Evolutionary conservation across 2,888 invertebrate species (phyloP).

Genomic region (Sarcophaga rosellei): DNA sequence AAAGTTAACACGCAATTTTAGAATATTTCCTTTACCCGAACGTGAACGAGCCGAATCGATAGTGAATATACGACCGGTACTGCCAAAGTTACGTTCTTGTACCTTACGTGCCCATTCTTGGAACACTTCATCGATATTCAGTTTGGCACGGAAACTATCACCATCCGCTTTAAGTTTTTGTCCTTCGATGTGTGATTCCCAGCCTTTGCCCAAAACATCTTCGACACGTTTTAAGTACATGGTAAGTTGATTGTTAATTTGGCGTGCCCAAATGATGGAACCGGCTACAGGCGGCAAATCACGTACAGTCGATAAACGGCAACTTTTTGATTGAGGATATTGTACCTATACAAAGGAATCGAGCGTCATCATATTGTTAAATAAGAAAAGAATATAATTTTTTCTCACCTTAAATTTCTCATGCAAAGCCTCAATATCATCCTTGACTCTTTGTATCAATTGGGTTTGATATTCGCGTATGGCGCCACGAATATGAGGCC

Average conservation of each 20-base stretch:
- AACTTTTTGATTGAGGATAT: constrained; percentile 97
- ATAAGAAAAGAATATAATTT: background rate
- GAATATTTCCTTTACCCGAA: constrained; percentile 90
- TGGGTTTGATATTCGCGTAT: constrained; percentile 99
- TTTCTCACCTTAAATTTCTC: constrained; percentile 95
- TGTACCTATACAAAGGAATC: constrained; percentile 86
- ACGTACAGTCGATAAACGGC: constrained; percentile 93
- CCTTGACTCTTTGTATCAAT: constrained; percentile 98
- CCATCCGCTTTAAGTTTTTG: constrained; percentile 98
- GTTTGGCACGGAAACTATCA: constrained; percentile 97
- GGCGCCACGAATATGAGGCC: constrained; percentile 99
- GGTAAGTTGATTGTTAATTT: constrained; percentile 98
- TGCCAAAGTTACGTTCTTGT: constrained; percentile 96
- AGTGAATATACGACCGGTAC: constrained; percentile 96
- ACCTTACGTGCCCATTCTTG: constrained; percentile 98
- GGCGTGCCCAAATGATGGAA: constrained; percentile 99
- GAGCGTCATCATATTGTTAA: background rate
- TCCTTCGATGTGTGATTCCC: constrained; percentile 99
- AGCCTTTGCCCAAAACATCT: constrained; percentile 98
- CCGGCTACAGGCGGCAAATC: constrained; percentile 99
- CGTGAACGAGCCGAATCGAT: constrained; percentile 91
- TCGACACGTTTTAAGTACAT: constrained; percentile 98
- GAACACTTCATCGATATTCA: constrained; percentile 98
- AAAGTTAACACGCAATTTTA: constrained; percentile 96
- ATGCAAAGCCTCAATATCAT: constrained; percentile 98